Conservation (phyloP, 2,113 vertebrate genomes). For the Microcebus griseorufus region DNA sequence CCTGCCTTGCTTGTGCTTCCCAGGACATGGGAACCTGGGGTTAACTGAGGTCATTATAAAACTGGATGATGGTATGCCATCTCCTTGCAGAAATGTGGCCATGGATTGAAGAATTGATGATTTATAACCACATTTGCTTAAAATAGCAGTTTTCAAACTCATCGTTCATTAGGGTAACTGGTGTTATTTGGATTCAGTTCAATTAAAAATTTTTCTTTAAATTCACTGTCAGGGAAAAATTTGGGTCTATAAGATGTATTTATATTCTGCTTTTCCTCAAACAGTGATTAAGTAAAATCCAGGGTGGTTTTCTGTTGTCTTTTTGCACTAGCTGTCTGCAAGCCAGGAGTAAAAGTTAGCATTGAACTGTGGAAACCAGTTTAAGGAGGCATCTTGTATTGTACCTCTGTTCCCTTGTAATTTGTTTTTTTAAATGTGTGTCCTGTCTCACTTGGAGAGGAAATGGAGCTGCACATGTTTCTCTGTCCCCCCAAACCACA, state of each 20-base stretch:
- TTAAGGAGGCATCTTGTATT: neutral
- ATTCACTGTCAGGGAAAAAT: neutral
- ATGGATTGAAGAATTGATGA: neutral
- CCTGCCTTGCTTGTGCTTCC: rapidly evolving
- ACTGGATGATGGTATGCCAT: neutral
- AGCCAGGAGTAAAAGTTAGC: neutral
- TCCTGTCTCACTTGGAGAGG: neutral
- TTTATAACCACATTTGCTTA: neutral
- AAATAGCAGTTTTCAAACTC: neutral
- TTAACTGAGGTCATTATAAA: neutral
- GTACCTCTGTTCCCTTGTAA: neutral
- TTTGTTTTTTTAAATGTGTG: neutral
- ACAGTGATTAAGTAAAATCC: neutral
- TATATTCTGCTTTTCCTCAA: neutral
- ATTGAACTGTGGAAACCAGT: neutral
- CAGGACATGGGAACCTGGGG: neutral
- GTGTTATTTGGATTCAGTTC: neutral
- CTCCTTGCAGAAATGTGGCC: neutral
- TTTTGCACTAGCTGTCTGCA: neutral
- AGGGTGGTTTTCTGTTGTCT: neutral
- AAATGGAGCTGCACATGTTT: neutral
- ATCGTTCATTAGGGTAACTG: neutral
- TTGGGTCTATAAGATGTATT: neutral
- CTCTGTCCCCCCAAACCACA: neutral
- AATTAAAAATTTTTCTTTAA: neutral